Evolutionary conservation across 2,797 vertebrate genomes (phyloP).

Genomic region (Acestrorhynchus altus): DNA sequence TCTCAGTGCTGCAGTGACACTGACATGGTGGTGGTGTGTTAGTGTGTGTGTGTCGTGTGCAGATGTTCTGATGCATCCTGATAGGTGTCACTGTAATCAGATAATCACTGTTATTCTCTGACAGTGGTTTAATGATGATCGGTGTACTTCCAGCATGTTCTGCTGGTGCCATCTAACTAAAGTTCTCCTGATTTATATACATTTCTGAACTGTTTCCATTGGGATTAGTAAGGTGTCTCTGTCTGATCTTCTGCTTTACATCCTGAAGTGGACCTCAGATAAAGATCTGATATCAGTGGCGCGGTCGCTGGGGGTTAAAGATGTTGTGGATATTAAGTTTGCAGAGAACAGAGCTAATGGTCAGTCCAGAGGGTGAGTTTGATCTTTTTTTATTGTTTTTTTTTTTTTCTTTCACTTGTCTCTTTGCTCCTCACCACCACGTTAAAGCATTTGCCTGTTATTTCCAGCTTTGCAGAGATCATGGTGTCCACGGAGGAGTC

Average conservation of each 20-base stretch:
- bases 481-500: slow-evolving; percentile 89
- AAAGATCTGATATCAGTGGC: slow-evolving; percentile 85
- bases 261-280: slow-evolving; percentile 91
- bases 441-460: slow-evolving; percentile 14
- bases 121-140: too few species aligned
- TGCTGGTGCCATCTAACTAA: too few species aligned
- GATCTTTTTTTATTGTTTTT: neutral
- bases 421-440: neutral
- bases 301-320: slow-evolving; percentile 85
- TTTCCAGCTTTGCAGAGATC: slow-evolving; percentile 89
- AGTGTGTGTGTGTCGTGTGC: too few species aligned
- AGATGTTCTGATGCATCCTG: too few species aligned
- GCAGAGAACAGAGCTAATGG: slow-evolving; percentile 93
- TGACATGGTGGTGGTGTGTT: too few species aligned
- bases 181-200: too few species aligned
- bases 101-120: too few species aligned
- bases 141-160: too few species aligned
- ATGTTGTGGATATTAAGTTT: slow-evolving; percentile 90
- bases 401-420: neutral
- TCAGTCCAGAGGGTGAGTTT: slow-evolving; percentile 93
- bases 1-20: too few species aligned
- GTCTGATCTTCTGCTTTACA: slow-evolving; percentile 25
- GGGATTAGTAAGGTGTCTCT: neutral
- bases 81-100: too few species aligned
- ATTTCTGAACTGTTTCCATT: neutral